These are phyloP conservation scores for Ianthella basta DNA, from an alignment of 37 sponge, comb jelly and placozoan genomes.

Conservation along the genomic window DNA sequence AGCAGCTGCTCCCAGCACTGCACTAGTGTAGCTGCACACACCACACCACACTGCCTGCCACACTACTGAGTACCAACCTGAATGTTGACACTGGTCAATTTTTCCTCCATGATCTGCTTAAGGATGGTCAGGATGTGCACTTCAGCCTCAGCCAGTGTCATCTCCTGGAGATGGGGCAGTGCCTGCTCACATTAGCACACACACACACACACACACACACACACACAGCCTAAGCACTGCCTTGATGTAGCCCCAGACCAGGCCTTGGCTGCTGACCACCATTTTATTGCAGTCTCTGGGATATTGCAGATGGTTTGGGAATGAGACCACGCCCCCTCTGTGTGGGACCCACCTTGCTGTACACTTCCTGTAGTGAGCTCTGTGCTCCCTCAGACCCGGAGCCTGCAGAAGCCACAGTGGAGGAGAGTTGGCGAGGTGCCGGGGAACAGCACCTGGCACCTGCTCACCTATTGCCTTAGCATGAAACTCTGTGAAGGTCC, in stretches of 20 bases:
- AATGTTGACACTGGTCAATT: slow-evolving; percentile 88
- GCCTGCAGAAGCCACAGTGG: slow-evolving; percentile 33
- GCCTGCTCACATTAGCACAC: no score
- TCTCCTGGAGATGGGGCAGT: slow-evolving; percentile 42
- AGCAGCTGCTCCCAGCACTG: no score
- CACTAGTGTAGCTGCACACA: background rate
- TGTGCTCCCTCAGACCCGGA: slow-evolving; percentile 97
- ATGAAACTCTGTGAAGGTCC: slow-evolving; percentile 87
- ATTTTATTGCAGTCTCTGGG: no score
- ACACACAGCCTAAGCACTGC: no score
- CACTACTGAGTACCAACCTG: no score
- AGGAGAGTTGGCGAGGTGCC: background rate
- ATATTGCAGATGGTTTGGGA: no score
- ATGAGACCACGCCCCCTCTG: background rate
- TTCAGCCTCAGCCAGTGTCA: slow-evolving; percentile 81
- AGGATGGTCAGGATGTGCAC: slow-evolving; percentile 82
- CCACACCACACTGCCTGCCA: no score
- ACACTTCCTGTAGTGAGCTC: slow-evolving; percentile 88
- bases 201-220: no score
- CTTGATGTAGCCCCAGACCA: no score
- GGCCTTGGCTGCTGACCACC: no score
- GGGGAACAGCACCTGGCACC: no score
- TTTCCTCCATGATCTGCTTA: slow-evolving; percentile 99
- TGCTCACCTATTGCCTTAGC: slow-evolving; percentile 97
- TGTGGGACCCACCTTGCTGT: slow-evolving; percentile 64